Conservation (phyloP, 2,113 vertebrate species). For the Pyrgilauda ruficollis region DNA sequence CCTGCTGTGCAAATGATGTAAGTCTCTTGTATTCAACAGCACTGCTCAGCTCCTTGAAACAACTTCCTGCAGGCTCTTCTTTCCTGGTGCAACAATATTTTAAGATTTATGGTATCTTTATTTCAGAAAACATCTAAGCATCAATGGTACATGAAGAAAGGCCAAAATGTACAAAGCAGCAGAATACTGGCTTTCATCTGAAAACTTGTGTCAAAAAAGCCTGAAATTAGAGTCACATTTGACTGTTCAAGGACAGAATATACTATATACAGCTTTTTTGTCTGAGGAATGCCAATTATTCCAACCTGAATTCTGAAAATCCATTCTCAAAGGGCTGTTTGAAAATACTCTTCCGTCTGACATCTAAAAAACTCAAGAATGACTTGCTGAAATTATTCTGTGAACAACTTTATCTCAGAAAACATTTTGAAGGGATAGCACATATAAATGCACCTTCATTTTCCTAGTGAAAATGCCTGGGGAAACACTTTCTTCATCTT, state of each 20-base stretch:
- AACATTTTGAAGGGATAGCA: constrained; percentile 8
- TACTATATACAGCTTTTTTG: not conserved
- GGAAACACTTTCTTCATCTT: not conserved
- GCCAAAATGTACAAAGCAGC: not conserved
- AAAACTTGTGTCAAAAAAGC: not conserved
- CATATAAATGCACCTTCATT: not conserved
- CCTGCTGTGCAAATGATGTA: not conserved
- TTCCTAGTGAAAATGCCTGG: not conserved
- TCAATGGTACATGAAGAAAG: not conserved
- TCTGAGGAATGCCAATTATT: not conserved
- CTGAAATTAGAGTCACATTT: not conserved
- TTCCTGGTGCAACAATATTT: not conserved
- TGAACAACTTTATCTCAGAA: constrained; percentile 22
- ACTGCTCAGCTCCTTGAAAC: not conserved
- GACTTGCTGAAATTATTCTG: constrained; percentile 12
- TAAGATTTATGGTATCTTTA: not conserved
- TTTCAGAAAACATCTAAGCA: not conserved
- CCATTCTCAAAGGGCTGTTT: constrained; percentile 4
- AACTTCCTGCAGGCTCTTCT: not conserved
- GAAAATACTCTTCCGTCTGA: constrained; percentile 6
- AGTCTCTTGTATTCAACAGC: not conserved
- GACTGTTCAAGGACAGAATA: not conserved
- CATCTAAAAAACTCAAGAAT: constrained; percentile 27
- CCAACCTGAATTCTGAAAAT: not conserved
- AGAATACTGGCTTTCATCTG: not conserved